Evolutionary conservation across 1,140 invertebrate species (phyloP), one percentile per base, ranked within the genome.

Genomic region (Nylanderia fulva): DNA sequence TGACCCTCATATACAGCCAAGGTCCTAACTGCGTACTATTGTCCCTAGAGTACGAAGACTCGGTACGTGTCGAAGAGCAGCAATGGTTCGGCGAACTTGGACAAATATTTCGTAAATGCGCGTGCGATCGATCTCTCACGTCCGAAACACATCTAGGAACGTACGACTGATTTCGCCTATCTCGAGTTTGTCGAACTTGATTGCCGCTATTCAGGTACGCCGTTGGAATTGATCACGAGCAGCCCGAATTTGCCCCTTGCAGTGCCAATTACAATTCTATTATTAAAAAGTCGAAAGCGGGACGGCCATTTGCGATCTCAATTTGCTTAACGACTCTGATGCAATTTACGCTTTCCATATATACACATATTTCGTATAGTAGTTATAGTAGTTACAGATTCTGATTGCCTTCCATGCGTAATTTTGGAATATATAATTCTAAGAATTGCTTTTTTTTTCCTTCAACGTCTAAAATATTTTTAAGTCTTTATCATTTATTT

Each of bases 161-260:
- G 66, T 58, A 72, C 66, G 77, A 58, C 52, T 82, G 77, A 72
- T 82, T 72, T 82, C 77, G 18, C 45, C 66, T 72, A 58, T 82
- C 56, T 52, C 66, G 52, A 82, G 54, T 82, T 82, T 72, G 36
- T 33, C 36, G 66, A 82, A 82, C 52, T 79, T 82, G 77, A 82
- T 72, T 82, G 66, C 66, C 52, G 77, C 77, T 72, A 82, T 58
- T 82, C 77, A 82, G 21, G 33, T 24, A 24, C 18, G 77, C 29
- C 39, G 39, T 52, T 36, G 36, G 36, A 56, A 82, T 60, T 82
- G 52, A 82, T 82, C 66, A 39, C 36, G 77, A 72, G 24, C 15
- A 71, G 24, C 18, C 7, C 36, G 27, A 82, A 82, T 82, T 82
- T 82, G 64, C 77, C 77, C 52, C 18, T 80, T 80, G 54, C 77